Conservation (phyloP, 2,113 vertebrate genomes). For the Micronisus gabar region DNA sequence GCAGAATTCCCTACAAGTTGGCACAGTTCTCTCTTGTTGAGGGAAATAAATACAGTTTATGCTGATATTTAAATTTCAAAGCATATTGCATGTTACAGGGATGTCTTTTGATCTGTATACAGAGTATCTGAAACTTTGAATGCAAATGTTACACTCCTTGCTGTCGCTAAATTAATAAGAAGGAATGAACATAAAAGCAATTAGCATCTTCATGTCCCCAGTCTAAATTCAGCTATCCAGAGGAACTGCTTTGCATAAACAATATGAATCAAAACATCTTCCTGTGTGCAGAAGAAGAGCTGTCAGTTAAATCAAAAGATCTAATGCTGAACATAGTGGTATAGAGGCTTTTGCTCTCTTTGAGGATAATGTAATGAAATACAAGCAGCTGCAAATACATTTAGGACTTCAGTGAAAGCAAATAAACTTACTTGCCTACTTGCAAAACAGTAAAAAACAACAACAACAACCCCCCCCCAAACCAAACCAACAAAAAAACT, state of each 20-base stretch:
- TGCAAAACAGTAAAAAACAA: neutral
- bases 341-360: neutral
- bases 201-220: neutral
- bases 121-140: neutral
- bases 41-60: neutral
- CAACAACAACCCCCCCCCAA: accelerated
- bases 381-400: neutral
- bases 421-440: neutral
- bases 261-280: neutral
- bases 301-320: neutral
- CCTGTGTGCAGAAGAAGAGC: neutral
- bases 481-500: neutral
- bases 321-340: neutral
- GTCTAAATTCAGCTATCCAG: neutral
- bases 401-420: neutral
- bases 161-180: constrained; percentile 11
- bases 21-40: neutral
- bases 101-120: neutral
- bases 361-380: neutral
- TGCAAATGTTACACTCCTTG: neutral
- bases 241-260: neutral
- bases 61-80: constrained; percentile 2
- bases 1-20: neutral
- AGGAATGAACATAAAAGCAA: neutral
- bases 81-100: neutral